Percentiles rank a stretch among this genome's conserved stretches.
Evolutionary conservation across 2,113 vertebrate genomes (phyloP).

Genomic region (Eulemur macaco): DNA sequence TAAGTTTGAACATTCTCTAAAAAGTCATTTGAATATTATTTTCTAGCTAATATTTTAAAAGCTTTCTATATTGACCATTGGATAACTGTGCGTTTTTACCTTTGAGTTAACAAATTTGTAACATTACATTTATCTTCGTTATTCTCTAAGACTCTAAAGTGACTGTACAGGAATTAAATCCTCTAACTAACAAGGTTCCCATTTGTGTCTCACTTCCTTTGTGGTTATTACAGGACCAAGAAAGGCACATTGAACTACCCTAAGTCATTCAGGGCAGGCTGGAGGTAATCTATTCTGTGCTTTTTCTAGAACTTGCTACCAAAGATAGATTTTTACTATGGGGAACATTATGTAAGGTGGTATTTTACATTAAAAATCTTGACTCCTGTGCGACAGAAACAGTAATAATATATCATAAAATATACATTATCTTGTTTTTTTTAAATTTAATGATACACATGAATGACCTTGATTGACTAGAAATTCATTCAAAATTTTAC

Average conservation of each 20-base stretch:
- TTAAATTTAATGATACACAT: conserved; percentile 57
- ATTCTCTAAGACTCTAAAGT: not conserved
- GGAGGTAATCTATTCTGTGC: not conserved
- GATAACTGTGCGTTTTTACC: not conserved
- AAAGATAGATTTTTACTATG: not conserved
- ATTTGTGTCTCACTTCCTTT: not conserved
- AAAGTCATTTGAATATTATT: not conserved
- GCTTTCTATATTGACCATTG: not conserved
- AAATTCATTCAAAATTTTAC: conserved; percentile 75
- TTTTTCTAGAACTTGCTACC: not conserved
- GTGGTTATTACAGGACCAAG: not conserved
- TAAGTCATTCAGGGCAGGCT: not conserved
- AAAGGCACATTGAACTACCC: not conserved
- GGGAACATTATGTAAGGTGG: not conserved
- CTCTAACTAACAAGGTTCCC: not conserved
- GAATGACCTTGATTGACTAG: conserved; percentile 74
- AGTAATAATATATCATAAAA: not conserved
- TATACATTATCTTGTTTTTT: not conserved
- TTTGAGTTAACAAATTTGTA: not conserved
- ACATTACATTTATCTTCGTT: not conserved
- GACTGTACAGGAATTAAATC: not conserved
- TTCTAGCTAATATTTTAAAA: not conserved
- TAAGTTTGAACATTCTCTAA: not conserved
- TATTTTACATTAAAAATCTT: conserved; percentile 29
- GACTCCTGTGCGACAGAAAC: not conserved